Evolutionary conservation across 2,888 invertebrate species (phyloP).

Genomic region (Eugnorisma glareosa): DNA sequence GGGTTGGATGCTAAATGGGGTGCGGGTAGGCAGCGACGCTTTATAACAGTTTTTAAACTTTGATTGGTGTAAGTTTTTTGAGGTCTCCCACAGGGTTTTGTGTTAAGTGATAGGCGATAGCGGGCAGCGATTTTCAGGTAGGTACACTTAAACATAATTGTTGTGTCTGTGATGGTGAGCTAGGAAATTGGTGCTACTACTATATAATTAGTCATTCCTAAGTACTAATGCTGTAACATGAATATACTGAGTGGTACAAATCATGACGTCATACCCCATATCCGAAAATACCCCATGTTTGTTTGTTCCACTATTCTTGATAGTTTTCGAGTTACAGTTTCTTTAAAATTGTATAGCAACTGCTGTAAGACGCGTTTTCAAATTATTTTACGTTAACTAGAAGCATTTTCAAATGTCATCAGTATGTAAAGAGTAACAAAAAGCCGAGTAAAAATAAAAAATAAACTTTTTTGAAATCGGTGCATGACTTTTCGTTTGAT

Average conservation of each 20-base stretch:
- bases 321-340: neutral
- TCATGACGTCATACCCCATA: too few relatives aligned
- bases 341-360: neutral
- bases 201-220: neutral
- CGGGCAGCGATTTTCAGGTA: neutral
- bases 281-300: too few relatives aligned
- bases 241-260: too few relatives aligned
- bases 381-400: too few relatives aligned
- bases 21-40: neutral
- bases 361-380: too few relatives aligned
- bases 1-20: conserved; percentile 56
- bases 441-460: too few relatives aligned
- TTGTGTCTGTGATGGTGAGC: neutral
- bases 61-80: conserved; percentile 17
- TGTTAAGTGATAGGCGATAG: neutral
- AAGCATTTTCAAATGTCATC: too few relatives aligned
- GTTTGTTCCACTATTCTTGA: neutral
- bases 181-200: neutral
- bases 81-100: neutral
- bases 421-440: too few relatives aligned
- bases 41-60: conserved; percentile 19
- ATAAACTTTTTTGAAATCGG: too few relatives aligned
- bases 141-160: neutral
- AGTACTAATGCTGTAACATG: too few relatives aligned
- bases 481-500: neutral